Percentiles rank a stretch among this genome's conserved stretches.
Conservation (phyloP, 2,113 vertebrate species). For the Cyanoliseus patagonus region DNA sequence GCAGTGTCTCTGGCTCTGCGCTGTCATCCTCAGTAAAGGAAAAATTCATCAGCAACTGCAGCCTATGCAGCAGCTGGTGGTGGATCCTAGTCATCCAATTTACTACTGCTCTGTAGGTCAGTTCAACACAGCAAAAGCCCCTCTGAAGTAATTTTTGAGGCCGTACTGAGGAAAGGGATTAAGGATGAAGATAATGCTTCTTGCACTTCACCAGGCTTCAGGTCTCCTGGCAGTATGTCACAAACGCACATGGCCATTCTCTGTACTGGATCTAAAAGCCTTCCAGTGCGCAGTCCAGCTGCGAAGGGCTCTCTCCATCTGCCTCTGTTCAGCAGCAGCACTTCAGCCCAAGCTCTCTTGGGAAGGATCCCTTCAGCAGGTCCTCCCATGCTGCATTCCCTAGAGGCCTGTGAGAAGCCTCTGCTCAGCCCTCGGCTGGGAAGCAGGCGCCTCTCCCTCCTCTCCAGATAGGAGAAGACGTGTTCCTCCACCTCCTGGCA, state of each 20-base stretch:
- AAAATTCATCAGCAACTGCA: background rate
- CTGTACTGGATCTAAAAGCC: background rate
- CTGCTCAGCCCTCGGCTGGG: background rate
- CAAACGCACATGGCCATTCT: fast-evolving
- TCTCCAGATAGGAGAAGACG: too few relatives aligned
- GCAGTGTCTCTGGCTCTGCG: background rate
- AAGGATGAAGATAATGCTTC: background rate
- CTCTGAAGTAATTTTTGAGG: background rate
- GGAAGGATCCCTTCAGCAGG: background rate
- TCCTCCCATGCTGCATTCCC: background rate
- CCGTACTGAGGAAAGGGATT: background rate
- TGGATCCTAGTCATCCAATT: background rate
- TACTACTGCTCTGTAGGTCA: background rate
- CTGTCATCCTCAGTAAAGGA: background rate
- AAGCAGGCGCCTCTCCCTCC: background rate
- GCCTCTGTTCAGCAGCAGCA: background rate
- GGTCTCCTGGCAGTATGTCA: background rate
- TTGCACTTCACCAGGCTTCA: background rate
- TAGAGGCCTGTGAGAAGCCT: background rate
- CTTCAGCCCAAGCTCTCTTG: background rate
- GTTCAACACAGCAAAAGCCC: background rate
- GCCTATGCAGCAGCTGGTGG: background rate
- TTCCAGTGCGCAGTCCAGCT: background rate
- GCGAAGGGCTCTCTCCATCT: background rate
- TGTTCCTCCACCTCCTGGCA: background rate